Percentiles rank a stretch among this genome's conserved stretches.
Evolutionary conservation across 2,888 invertebrate genomes (phyloP).

Genomic region (Allacma fusca): DNA sequence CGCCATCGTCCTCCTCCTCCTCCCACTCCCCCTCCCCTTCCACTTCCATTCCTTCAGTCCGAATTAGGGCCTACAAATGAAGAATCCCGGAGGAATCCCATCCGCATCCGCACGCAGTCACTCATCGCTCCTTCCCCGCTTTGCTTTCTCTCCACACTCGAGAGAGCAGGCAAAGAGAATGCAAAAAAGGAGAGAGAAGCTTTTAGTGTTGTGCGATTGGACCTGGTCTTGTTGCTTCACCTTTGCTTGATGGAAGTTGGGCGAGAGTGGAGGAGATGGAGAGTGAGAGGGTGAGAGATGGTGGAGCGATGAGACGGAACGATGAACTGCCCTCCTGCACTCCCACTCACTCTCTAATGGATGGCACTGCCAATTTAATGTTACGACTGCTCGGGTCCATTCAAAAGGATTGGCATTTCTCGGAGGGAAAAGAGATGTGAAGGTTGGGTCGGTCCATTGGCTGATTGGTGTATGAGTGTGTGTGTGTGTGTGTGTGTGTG

Average conservation of each 20-base stretch:
- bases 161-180: background rate
- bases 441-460: no score
- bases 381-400: background rate
- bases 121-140: background rate
- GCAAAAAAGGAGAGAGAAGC: background rate
- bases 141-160: background rate
- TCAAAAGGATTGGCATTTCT: background rate
- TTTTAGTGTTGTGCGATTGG: background rate
- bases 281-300: background rate
- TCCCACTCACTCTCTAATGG: conserved; percentile 10
- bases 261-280: background rate
- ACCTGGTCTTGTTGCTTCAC: background rate
- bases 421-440: background rate
- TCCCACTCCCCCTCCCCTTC: background rate
- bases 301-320: conserved; percentile 21
- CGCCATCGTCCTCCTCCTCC: background rate
- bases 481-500: no score
- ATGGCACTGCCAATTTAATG: conserved; percentile 18
- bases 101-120: background rate
- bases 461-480: no score
- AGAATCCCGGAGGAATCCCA: background rate
- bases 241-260: background rate
- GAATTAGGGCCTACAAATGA: background rate
- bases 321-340: background rate
- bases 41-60: conserved; percentile 3